Conservation (phyloP, 2,797 vertebrate species). For the Platalea minor region DNA sequence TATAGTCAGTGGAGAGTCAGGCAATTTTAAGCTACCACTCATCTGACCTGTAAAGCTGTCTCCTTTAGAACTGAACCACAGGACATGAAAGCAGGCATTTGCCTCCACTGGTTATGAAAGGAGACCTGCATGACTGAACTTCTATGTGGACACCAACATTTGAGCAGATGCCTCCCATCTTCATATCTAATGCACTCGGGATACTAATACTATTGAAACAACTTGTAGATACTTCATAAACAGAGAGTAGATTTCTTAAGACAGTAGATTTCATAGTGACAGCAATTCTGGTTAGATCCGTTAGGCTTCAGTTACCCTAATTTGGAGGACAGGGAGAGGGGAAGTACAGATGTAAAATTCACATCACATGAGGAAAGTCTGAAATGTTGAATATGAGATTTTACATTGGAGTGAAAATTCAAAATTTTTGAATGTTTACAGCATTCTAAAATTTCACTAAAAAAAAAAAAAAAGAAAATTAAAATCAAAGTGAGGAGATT, state of each 20-base stretch:
- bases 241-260: not conserved
- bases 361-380: fast-evolving
- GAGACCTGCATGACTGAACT: not conserved
- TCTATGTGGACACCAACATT: not conserved
- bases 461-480: not conserved
- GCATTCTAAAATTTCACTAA: not conserved
- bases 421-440: not conserved
- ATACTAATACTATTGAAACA: not conserved
- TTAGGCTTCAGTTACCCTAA: not conserved
- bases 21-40: not conserved
- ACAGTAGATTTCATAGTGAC: not conserved
- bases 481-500: not conserved
- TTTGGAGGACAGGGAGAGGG: not conserved
- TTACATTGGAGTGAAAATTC: not conserved
- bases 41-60: not conserved
- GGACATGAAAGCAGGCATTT: not conserved
- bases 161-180: not conserved
- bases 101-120: not conserved
- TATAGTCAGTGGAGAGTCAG: not conserved
- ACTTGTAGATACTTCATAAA: not conserved
- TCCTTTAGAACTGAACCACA: not conserved
- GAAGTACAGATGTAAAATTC: not conserved
- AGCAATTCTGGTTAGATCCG: not conserved
- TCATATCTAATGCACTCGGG: not conserved
- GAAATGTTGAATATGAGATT: not conserved